Evolutionary conservation across 2,113 vertebrate species (phyloP), one percentile per base, ranked within the genome.

Genomic region (Heloderma charlesbogerti): DNA sequence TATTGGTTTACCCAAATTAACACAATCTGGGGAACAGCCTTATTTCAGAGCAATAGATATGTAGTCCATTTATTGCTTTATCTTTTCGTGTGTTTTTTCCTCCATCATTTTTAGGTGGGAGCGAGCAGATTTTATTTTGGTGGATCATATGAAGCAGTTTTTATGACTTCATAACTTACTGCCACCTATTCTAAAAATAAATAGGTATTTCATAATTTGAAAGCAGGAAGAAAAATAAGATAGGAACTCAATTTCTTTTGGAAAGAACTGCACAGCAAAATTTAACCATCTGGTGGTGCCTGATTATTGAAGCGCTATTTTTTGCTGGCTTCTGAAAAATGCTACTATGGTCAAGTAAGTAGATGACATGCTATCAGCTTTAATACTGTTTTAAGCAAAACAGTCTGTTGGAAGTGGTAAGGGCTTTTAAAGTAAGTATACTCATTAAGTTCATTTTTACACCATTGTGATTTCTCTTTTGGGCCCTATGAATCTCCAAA

Each of bases 331-430:
- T 95, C 84, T 84, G 48, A 94, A 95, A 96, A 96, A 94, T 92
- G 88, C 74, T 89, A 89, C 88, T 94, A 94, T 72, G 91, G 96
- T 96, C 87, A 95, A 95, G 87, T 66, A 96, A 96, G 92, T 93
- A 97, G 94, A 97, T 96, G 95, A 97, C 96, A 96, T 94, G 88
- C 75, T 96, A 96, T 96, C 97, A 97, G 83, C 92, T 95, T 94
- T 95, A 96, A 95, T 96, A 96, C 78, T 78, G 95, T 96, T 96
- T 96, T 89, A 97, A 97, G 96, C 77, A 96, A 96, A 97, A 91
- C 96, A 97, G 95, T 97, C 94, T 97, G 88, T 89, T 95, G 82
- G 22, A 97, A 94, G 86, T 95, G 80, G 95, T 96, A 96, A 96
- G 94, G 87, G 92, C 95, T 96, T 97, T 95, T 95, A 96, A 97